phyloP scores from a whole-genome alignment of 2,113 vertebrate genomes.

The Reinhardtius hippoglossoides region DNA sequence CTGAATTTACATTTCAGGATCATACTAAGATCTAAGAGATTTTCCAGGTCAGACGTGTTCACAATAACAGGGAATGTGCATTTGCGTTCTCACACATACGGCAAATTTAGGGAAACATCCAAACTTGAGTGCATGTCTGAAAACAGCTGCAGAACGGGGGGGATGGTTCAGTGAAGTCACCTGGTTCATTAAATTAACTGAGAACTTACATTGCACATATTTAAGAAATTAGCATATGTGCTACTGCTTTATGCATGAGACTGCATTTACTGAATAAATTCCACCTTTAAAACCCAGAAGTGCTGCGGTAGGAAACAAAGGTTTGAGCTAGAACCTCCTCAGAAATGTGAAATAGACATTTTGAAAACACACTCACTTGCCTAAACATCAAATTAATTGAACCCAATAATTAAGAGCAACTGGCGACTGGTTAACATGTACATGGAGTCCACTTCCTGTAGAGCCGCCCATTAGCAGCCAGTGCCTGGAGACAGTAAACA shows the following conservation, averaged over 20 bases:
- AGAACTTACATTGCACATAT: not conserved
- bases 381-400: too few species aligned
- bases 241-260: not conserved
- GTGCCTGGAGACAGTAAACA: not conserved
- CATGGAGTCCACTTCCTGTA: not conserved
- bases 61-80: too few species aligned
- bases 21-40: not conserved
- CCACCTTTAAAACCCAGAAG: too few species aligned
- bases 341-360: not conserved
- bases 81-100: too few species aligned
- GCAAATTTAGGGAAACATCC: not conserved
- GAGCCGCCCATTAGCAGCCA: not conserved
- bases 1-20: not conserved
- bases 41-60: too few species aligned
- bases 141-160: not conserved
- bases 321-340: too few species aligned
- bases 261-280: too few species aligned
- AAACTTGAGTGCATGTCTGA: too few species aligned
- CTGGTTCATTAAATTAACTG: constrained; percentile 23
- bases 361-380: not conserved
- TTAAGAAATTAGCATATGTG: not conserved
- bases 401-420: not conserved
- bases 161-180: constrained; percentile 17
- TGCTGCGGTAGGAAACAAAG: too few species aligned
- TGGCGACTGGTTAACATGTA: not conserved